Base-by-base conservation (phyloP, 2,113 vertebrate genomes). In the Lycocorax pyrrhopterus region DNA sequence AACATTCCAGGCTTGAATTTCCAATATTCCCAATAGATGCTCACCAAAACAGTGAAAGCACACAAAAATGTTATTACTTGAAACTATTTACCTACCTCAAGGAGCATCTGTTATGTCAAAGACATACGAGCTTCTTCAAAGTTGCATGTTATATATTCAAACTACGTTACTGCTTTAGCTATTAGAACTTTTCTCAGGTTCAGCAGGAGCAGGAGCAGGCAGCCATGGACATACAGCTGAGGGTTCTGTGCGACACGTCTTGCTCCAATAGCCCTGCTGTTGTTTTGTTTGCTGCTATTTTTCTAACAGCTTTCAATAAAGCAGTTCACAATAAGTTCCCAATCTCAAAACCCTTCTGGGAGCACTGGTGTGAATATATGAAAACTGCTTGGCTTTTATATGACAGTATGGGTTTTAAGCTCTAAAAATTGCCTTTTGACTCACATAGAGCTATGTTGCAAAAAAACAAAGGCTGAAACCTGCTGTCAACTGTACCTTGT, bases 191-290 rank as follows among this genome's bases (percentile, higher is more conserved):
- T 75, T 56, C 39, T 84, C 47, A 74, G n/a, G 18, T 66, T 71
- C 37, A 84, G n/a, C 51, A 66, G 9, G 33, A 73, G 23, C 12
- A 41, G 13, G 10, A 92, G 9, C 29, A 93, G 15, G 33, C 53
- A 73, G 37, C 26, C 2, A 0, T 35, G 39, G 53, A 55, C 0
- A 0, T 47, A 64, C 37, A 68, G 44, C 26, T 86, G 72, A 69
- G 37, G 10, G 26, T 13, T 9, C 25, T 85, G 14, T 58, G 51
- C 0, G 0, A 20, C 51, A 25, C 0, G 0, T 63, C 27, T 74
- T 67, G 19, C 60, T 77, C 18, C 51, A 39, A 52, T 23, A 72
- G 7, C 13, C 11, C 12, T 66, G 67, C 20, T 87, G 9, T 25
- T 87, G 22, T 41, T 81, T 87, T 91, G 13, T 88, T 78, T 80